Percentiles rank a stretch among this genome's conserved stretches.
phyloP scores from a whole-genome alignment of 2,113 vertebrate genomes.

The Colius striatus region DNA sequence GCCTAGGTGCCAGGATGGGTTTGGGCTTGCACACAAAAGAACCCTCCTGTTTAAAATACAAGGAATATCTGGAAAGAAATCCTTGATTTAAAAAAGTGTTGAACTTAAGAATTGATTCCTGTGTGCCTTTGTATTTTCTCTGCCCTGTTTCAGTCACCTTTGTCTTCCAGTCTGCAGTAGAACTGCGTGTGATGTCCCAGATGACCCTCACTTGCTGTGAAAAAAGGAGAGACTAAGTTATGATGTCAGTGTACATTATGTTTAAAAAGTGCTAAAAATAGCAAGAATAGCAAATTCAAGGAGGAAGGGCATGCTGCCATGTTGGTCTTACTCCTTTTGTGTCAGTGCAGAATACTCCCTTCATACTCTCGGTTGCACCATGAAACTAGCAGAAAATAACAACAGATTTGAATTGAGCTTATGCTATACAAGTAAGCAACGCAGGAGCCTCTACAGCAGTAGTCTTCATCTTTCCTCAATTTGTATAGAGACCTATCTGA shows the following conservation, averaged over 20 bases:
- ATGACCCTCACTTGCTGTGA: neutral
- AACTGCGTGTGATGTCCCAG: neutral
- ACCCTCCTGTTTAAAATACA: neutral
- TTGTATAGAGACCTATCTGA: neutral
- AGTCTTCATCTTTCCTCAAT: neutral
- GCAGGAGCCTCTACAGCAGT: neutral
- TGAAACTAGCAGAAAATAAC: neutral
- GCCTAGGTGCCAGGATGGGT: neutral
- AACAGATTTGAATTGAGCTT: neutral
- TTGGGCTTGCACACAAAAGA: neutral
- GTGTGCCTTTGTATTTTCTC: neutral
- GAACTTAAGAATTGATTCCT: neutral
- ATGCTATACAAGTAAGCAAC: neutral
- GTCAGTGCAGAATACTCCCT: neutral
- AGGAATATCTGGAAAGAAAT: neutral
- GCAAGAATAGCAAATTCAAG: neutral
- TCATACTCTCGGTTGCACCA: neutral
- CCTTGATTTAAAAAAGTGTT: neutral
- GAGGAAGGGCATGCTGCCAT: neutral
- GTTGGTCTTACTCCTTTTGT: neutral
- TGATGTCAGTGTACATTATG: neutral
- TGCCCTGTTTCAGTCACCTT: neutral
- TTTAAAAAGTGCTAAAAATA: conserved; percentile 15
- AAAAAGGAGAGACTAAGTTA: neutral
- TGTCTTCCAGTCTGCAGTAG: neutral